These are phyloP conservation scores for Phodopus roborovskii DNA, from an alignment of 2,113 vertebrate genomes.

Conservation along the genomic window DNA sequence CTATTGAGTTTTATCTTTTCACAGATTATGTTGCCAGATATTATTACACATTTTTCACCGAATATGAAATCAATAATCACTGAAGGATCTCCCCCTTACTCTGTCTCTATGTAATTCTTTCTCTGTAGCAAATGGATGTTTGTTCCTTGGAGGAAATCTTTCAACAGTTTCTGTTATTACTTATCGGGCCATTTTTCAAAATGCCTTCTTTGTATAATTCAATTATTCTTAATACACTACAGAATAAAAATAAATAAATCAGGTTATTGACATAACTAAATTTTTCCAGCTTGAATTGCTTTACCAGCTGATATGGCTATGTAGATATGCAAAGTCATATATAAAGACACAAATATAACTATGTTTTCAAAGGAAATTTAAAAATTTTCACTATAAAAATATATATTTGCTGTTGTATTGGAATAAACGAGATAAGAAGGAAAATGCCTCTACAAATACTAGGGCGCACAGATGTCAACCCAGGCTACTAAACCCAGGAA, in stretches of 20 bases:
- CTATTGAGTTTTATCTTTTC: conserved; percentile 52
- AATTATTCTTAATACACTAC: conserved; percentile 28
- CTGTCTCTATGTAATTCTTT: background rate
- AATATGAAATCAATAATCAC: background rate
- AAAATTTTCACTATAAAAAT: background rate
- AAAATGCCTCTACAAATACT: background rate
- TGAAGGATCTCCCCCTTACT: background rate
- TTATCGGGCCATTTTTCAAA: conserved; percentile 31
- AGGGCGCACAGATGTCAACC: too few species aligned
- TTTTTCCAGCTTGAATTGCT: background rate
- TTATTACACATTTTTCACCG: background rate
- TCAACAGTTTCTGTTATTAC: background rate
- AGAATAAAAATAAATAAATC: background rate
- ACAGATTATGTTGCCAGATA: background rate
- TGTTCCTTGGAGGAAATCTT: background rate
- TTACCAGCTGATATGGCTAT: background rate
- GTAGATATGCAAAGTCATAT: background rate
- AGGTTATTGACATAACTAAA: background rate
- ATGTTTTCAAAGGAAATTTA: background rate
- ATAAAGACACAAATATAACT: background rate
- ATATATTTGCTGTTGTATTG: background rate
- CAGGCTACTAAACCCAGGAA: too few species aligned
- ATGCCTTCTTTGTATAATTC: background rate
- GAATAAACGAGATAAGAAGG: background rate
- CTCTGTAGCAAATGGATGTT: background rate